Conservation (phyloP, 2,797 vertebrate genomes). For the Melanogrammus aeglefinus region DNA sequence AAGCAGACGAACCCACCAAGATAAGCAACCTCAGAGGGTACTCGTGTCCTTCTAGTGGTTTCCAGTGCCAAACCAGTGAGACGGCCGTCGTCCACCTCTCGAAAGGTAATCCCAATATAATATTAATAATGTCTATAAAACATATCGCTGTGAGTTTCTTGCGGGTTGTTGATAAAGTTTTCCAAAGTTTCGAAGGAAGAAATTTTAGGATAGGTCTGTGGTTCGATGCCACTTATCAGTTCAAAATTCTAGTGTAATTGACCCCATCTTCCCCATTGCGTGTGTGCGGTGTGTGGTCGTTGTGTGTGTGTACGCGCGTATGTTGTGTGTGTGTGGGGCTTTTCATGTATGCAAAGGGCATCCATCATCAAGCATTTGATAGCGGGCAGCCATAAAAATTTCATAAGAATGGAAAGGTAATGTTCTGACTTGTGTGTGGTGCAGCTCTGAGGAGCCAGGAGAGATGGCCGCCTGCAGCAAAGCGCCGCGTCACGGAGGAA, state of each 20-base stretch:
- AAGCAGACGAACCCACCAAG: slow-evolving; percentile 16
- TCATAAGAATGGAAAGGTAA: neutral
- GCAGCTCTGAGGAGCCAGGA: slow-evolving; percentile 53
- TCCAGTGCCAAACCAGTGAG: neutral
- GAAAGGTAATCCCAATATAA: neutral
- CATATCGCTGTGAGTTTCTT: too few species aligned
- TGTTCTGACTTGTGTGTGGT: too few species aligned
- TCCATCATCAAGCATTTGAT: neutral
- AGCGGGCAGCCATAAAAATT: neutral
- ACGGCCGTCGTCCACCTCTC: neutral
- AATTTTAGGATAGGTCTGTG: neutral
- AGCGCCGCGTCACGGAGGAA: slow-evolving; percentile 64
- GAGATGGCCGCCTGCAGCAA: slow-evolving; percentile 68
- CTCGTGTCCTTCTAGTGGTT: neutral
- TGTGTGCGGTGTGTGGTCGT: too few species aligned
- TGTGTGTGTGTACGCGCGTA: too few species aligned
- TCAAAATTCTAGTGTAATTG: neutral
- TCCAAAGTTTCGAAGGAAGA: too few species aligned
- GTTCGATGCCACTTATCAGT: neutral
- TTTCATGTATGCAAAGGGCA: neutral
- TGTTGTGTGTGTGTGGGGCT: neutral
- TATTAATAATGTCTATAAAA: neutral
- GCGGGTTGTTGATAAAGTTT: too few species aligned
- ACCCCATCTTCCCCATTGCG: neutral
- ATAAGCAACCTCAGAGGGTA: slow-evolving; percentile 4